A percentile compares a stretch with the other conserved stretches of the same genome.
Evolutionary conservation across 2,113 vertebrate species (phyloP).

Genomic region (Rhinogobius similis): DNA sequence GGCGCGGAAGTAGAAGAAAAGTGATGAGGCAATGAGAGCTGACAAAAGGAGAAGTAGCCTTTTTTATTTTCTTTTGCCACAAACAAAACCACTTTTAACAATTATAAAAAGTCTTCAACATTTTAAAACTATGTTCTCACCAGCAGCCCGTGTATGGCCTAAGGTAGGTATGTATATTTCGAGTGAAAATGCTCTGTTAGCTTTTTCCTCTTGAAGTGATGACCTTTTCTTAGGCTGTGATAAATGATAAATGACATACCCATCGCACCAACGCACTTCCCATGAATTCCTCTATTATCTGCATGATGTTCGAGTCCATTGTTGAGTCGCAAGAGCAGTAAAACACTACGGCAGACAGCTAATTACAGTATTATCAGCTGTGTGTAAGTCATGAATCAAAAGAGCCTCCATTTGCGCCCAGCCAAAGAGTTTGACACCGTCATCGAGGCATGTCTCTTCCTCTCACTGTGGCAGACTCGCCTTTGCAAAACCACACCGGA

Average conservation of each 20-base stretch:
- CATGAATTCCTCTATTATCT: slow-evolving; percentile 81
- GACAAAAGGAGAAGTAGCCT: slow-evolving; percentile 67
- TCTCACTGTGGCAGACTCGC: slow-evolving; percentile 51
- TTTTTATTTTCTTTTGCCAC: slow-evolving; percentile 39
- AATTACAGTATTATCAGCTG: slow-evolving; percentile 42
- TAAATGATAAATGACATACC: slow-evolving; percentile 75
- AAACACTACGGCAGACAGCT: slow-evolving; percentile 23
- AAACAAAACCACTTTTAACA: slow-evolving; percentile 10
- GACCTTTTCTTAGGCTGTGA: slow-evolving; percentile 46
- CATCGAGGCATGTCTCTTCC: slow-evolving; percentile 51
- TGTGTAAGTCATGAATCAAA: slow-evolving; percentile 26
- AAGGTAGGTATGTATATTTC: neutral
- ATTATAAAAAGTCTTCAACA: neutral
- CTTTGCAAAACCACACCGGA: slow-evolving; percentile 77
- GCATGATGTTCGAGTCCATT: slow-evolving; percentile 74
- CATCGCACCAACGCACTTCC: slow-evolving; percentile 79
- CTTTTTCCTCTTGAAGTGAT: slow-evolving; percentile 22
- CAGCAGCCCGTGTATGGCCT: neutral
- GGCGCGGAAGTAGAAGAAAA: slow-evolving; percentile 56
- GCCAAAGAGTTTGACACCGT: slow-evolving; percentile 50
- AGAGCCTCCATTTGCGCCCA: slow-evolving; percentile 47
- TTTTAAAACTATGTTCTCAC: neutral
- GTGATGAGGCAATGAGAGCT: slow-evolving; percentile 49
- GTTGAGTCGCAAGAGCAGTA: slow-evolving; percentile 38
- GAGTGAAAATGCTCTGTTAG: slow-evolving; percentile 1